A percentile compares a stretch with the other conserved stretches of the same genome.
Conservation (phyloP, 2,888 invertebrate species). For the Epinotia ramella region DNA sequence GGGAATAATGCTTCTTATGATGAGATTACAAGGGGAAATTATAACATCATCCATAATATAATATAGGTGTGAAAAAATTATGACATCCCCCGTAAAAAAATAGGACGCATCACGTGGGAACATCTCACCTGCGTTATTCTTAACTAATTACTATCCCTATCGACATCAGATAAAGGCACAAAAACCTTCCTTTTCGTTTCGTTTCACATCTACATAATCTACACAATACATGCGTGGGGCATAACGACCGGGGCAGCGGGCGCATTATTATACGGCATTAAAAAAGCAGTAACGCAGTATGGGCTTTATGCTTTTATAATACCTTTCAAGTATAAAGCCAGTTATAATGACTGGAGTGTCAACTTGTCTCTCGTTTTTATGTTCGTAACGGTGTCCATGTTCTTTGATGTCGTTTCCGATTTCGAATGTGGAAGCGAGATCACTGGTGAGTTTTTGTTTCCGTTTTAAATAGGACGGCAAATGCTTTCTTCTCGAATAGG, state of each 20-base stretch:
- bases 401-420: slow-evolving; percentile 52
- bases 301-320: slow-evolving; percentile 25
- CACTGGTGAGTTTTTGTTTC: slow-evolving; percentile 26
- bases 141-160: slow-evolving; percentile 79
- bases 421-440: slow-evolving; percentile 40
- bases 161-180: slow-evolving; percentile 76
- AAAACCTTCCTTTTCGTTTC: slow-evolving; percentile 80
- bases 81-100: slow-evolving; percentile 19
- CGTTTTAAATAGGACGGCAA: slow-evolving; percentile 2
- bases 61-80: slow-evolving; percentile 6
- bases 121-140: slow-evolving; percentile 71
- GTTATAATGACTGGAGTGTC: slow-evolving; percentile 37
- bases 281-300: slow-evolving; percentile 28
- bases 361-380: slow-evolving; percentile 46
- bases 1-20: neutral
- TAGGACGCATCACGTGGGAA: slow-evolving; percentile 67
- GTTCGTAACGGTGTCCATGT: slow-evolving; percentile 58
- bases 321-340: slow-evolving; percentile 22
- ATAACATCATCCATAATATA: neutral
- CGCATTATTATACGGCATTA: slow-evolving; percentile 68
- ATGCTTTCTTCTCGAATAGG: neutral
- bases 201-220: slow-evolving; percentile 82
- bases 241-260: slow-evolving; percentile 72
- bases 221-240: slow-evolving; percentile 81
- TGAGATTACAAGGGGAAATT: neutral